These are phyloP conservation scores for Leucophenga maculata DNA, from an alignment of 2,888 invertebrate species.

Conservation along the genomic window DNA sequence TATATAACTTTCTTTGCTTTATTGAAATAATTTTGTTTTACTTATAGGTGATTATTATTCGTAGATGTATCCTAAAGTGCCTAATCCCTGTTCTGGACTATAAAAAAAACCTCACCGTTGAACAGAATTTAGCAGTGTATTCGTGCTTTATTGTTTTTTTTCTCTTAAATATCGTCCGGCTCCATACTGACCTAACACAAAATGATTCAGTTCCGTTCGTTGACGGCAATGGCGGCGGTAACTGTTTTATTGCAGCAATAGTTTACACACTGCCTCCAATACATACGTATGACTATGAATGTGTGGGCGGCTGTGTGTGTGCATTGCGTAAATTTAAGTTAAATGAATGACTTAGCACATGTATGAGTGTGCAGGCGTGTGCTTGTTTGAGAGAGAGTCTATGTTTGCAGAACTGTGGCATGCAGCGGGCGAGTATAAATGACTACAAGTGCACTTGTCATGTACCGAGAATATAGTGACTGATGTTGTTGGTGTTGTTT, in stretches of 20 bases:
- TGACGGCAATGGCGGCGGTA: neutral
- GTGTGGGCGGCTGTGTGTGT: constrained; percentile 49
- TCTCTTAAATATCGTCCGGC: neutral
- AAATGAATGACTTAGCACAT: constrained; percentile 49
- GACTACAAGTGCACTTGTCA: constrained; percentile 15
- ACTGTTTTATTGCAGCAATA: constrained; percentile 17
- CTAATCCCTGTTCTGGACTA: no score
- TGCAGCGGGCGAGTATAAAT: constrained; percentile 22
- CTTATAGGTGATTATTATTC: no score
- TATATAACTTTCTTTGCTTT: no score
- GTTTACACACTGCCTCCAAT: constrained; percentile 20
- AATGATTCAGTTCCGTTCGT: neutral
- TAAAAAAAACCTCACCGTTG: no score
- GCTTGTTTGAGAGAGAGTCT: constrained; percentile 10
- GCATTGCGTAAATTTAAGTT: constrained; percentile 52
- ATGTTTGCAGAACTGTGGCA: constrained; percentile 35
- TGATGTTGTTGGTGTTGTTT: constrained; percentile 11
- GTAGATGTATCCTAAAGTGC: no score
- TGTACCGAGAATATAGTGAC: constrained; percentile 11
- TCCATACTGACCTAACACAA: neutral
- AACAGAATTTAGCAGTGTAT: no score
- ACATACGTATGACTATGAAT: constrained; percentile 43
- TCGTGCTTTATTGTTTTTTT: neutral
- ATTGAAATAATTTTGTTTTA: no score
- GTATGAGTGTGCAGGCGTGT: neutral